Percentiles rank a stretch among this genome's conserved stretches.
These are phyloP conservation scores for Danio choprae DNA, from an alignment of 2,797 vertebrate genomes.

Conservation along the genomic window DNA sequence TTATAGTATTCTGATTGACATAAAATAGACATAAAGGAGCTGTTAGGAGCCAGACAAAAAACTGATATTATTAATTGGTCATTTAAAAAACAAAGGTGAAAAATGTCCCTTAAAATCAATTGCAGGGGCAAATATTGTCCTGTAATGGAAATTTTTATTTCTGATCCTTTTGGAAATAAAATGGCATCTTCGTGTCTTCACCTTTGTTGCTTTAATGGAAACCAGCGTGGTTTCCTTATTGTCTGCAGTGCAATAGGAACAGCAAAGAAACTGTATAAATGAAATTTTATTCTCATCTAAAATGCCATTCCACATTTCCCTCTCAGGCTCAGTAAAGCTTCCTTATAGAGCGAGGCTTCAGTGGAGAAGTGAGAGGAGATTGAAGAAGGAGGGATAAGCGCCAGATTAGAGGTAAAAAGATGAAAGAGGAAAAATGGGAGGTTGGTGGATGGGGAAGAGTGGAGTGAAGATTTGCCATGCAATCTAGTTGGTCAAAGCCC, in stretches of 20 bases:
- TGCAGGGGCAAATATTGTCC: too few relatives aligned
- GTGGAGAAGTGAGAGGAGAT: conserved; percentile 56
- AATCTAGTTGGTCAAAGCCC: conserved; percentile 68
- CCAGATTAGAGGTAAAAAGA: conserved; percentile 43
- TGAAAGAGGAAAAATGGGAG: conserved; percentile 7
- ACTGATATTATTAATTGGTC: too few relatives aligned
- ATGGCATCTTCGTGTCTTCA: neutral
- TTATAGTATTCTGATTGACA: too few relatives aligned
- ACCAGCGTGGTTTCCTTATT: neutral
- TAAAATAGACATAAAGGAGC: too few relatives aligned
- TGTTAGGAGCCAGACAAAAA: too few relatives aligned
- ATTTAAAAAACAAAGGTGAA: too few relatives aligned
- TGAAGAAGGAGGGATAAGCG: conserved; percentile 52
- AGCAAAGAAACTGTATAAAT: neutral
- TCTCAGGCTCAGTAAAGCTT: conserved; percentile 24
- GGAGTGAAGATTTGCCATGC: conserved; percentile 54
- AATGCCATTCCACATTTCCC: conserved; percentile 13
- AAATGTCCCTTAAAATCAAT: too few relatives aligned
- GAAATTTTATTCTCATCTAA: conserved; percentile 6
- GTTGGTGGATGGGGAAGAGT: conserved; percentile 36
- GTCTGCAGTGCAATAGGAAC: conserved; percentile 2
- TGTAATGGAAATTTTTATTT: too few relatives aligned
- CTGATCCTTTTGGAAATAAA: neutral
- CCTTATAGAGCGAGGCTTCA: conserved; percentile 25
- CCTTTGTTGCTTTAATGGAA: conserved; percentile 15